Evolutionary conservation across 2,113 vertebrate genomes (phyloP).

Genomic region (Polypterus bichir): DNA sequence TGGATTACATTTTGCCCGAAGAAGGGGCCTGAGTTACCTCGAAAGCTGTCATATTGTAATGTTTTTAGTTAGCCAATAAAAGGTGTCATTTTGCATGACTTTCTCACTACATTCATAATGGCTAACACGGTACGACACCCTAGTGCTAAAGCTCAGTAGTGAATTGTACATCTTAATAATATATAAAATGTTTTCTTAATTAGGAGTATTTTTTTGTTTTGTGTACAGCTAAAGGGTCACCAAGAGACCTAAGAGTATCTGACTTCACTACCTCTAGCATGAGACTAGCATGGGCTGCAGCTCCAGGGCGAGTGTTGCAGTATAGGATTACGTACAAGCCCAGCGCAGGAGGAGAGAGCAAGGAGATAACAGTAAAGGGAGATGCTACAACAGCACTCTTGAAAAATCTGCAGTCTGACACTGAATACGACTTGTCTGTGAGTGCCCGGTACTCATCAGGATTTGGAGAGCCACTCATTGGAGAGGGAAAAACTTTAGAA

Average conservation of each 20-base stretch:
- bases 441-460: conserved; percentile 76
- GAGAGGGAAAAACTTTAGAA: conserved; percentile 83
- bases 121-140: no score
- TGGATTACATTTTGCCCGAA: no score
- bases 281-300: conserved; percentile 71
- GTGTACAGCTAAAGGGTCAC: conserved; percentile 68
- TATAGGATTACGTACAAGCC: conserved; percentile 76
- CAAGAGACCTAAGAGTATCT: conserved; percentile 72
- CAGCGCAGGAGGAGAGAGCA: conserved; percentile 62
- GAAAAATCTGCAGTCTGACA: conserved; percentile 63
- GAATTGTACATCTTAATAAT: no score
- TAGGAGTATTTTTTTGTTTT: neutral
- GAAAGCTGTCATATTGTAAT: no score
- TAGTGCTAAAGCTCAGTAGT: no score
- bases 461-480: conserved; percentile 70
- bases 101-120: no score
- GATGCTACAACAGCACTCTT: conserved; percentile 57
- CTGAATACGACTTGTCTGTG: conserved; percentile 76
- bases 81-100: no score
- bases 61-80: no score
- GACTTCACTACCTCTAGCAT: conserved; percentile 78
- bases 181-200: no score
- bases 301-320: conserved; percentile 78
- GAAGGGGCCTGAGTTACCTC: no score
- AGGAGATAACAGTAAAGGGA: conserved; percentile 68